phyloP scores from a whole-genome alignment of 2,113 vertebrate species.

The Tauraco erythrolophus region DNA sequence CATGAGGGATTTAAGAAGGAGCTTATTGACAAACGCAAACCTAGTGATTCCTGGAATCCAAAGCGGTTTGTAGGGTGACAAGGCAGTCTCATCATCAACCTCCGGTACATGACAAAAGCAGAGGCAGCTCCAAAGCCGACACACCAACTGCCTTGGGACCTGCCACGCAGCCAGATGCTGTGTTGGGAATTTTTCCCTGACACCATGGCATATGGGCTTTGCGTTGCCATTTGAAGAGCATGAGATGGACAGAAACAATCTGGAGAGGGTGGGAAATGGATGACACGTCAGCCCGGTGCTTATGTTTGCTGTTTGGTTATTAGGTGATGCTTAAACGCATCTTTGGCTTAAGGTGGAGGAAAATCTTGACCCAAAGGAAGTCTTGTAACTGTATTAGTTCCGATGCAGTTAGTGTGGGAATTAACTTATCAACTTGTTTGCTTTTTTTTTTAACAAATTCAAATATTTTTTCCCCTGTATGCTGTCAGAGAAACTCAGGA shows the following conservation, averaged over 20 bases:
- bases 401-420: neutral
- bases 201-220: slow-evolving; percentile 24
- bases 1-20: neutral
- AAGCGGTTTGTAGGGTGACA: neutral
- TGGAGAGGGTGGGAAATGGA: neutral
- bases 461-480: neutral
- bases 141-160: slow-evolving; percentile 18
- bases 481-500: neutral
- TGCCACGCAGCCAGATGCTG: neutral
- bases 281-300: neutral
- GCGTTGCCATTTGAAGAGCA: slow-evolving; percentile 14
- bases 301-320: neutral
- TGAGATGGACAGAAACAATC: neutral
- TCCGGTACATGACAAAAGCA: neutral
- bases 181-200: slow-evolving; percentile 23
- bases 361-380: neutral
- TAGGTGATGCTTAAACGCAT: neutral
- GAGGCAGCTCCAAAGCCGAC: slow-evolving; percentile 11
- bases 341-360: neutral
- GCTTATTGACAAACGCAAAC: neutral
- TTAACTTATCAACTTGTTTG: neutral
- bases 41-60: neutral
- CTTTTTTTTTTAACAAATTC: neutral
- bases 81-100: neutral
- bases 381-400: neutral